Evolutionary conservation across 2,113 vertebrate species (phyloP), one percentile per base, ranked within the genome.

Genomic region (Oncorhynchus clarkii): DNA sequence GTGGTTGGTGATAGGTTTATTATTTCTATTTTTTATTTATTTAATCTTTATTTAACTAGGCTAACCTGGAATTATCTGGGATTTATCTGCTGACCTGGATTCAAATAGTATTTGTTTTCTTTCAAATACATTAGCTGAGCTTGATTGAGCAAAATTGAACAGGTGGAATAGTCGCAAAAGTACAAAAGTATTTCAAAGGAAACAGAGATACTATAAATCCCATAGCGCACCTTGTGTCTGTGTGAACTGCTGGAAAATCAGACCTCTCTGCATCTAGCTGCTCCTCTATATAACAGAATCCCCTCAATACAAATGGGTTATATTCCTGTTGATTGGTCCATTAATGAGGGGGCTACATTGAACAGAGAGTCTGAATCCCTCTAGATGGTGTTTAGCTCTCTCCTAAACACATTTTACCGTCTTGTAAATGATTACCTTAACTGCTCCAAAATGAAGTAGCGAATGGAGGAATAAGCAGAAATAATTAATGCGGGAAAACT

Each of bases 291-390:
- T 68, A 18, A 68, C 14, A 24, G n/a, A 73, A 65, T 45, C 20
- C 27, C 49, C 22, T 9, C 34, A 45, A 49, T 73, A 73, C 72
- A 73, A 48, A 73, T 65, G n/a, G 39, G 54, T 14, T n/a, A 57
- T 65, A 16, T 65, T 64, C 14, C 65, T 45, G 59, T 45, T 22
- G 31, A 27, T 73, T 64, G 71, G 29, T 62, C 27, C 16, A 62
- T 22, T 45, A 73, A 73, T 62, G 67, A 12, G 16, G 29, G 27
- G 5, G n/a, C 6, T 39, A 34, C 5, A 39, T 5, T 34, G 29
- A 31, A 7, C 51, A 39, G 29, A 20, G 31, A 22, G 27, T 22
- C 16, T 34, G 66, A 54, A 31, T 68, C 29, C 31, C 31, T 31
- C 13, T 34, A n/a, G 29, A 39, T 34, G 20, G 20, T 34, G 5